These are phyloP conservation scores for Colostygia pectinataria DNA, from an alignment of 2,888 invertebrate genomes.

Conservation along the genomic window DNA sequence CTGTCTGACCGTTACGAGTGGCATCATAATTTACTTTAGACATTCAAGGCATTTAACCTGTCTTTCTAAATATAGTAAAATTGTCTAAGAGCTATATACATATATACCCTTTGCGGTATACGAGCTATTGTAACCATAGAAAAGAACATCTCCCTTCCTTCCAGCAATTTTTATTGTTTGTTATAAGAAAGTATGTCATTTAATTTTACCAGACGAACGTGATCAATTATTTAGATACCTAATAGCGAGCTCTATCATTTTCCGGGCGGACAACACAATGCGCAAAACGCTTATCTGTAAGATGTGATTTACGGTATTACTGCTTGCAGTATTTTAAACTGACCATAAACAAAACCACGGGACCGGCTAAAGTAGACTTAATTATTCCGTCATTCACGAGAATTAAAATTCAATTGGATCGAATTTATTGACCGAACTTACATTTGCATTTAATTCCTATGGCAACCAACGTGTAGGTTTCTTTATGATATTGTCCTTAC, in stretches of 20 bases:
- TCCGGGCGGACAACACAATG: constrained; percentile 47
- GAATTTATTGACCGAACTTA: constrained; percentile 56
- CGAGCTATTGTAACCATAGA: no score
- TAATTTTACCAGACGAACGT: neutral
- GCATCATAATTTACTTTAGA: constrained; percentile 54
- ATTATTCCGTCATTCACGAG: constrained; percentile 62
- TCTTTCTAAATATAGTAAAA: constrained; percentile 50
- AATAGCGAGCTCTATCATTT: constrained; percentile 36
- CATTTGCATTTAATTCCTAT: constrained; percentile 4
- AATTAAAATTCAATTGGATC: constrained; percentile 57
- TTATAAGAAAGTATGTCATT: neutral
- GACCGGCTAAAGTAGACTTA: constrained; percentile 56
- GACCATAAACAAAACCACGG: constrained; percentile 59
- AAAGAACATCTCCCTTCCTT: no score
- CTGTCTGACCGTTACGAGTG: constrained; percentile 46
- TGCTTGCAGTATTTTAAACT: constrained; percentile 52
- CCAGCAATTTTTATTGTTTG: no score
- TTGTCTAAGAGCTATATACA: neutral
- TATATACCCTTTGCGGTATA: no score
- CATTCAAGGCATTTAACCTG: constrained; percentile 47
- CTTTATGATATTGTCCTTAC: no score
- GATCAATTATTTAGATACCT: constrained; percentile 11
- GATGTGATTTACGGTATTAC: constrained; percentile 65
- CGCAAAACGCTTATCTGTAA: constrained; percentile 52
- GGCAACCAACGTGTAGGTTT: no score